phyloP scores from a whole-genome alignment of 2,888 invertebrate species.

The Protonemura montana region DNA sequence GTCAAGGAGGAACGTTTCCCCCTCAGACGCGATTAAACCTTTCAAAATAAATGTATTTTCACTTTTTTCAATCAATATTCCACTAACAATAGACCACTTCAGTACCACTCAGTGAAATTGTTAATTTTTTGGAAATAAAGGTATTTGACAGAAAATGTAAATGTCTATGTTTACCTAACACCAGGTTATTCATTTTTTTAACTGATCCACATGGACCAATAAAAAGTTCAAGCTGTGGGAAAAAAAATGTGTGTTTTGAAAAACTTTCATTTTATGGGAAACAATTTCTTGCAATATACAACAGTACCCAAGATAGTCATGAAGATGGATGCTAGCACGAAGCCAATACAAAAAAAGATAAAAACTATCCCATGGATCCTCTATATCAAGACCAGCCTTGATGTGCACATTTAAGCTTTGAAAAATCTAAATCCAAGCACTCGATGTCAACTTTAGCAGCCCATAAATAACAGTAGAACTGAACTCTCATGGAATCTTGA shows the following conservation, averaged over 20 bases:
- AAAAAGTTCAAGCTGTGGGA: not conserved
- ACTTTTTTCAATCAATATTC: slow-evolving; percentile 25
- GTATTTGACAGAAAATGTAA: not conserved
- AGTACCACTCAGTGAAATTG: not conserved
- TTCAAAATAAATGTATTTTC: slow-evolving; percentile 40
- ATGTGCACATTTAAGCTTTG: not conserved
- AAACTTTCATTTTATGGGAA: not conserved
- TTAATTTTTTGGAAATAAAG: not conserved
- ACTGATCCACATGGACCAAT: not conserved
- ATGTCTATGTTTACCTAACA: not conserved
- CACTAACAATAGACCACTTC: not conserved
- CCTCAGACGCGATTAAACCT: slow-evolving; percentile 84
- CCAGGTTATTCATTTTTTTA: not conserved
- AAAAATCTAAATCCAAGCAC: not conserved
- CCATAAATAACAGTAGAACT: not conserved
- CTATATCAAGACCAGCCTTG: not conserved
- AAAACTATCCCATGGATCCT: not conserved
- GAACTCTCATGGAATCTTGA: not conserved
- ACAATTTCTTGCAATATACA: not conserved
- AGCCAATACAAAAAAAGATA: not conserved
- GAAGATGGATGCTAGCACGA: not conserved
- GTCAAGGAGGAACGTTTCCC: slow-evolving; percentile 74
- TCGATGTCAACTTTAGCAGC: not conserved
- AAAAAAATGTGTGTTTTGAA: not conserved
- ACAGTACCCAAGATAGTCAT: not conserved